Base-by-base conservation (phyloP, 53 echinoderm and acorn worm species). In the Echinometra lucunter region DNA sequence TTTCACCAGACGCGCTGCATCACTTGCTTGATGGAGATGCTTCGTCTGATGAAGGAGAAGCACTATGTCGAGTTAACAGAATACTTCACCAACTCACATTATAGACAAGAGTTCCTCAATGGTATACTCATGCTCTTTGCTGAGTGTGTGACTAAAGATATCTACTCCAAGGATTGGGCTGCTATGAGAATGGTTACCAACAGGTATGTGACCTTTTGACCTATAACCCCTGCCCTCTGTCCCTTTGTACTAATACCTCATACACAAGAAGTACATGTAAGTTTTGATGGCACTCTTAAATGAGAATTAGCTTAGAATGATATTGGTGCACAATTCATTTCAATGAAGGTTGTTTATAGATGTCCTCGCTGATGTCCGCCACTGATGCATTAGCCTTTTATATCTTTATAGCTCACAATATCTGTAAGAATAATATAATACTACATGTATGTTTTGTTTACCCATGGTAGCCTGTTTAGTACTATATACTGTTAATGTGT, bases 101-200 rank as follows among this genome's bases (percentile, higher is more conserved):
- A 93, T 5, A 95, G 93, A 30, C 67, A 95, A 21, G 96, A 95
- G 32, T 99, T 99, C 93, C 95, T 99, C 49, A 93, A 74, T 87
- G 95, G 95, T 74, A 85, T 98, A 55, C 88, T 99, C 0, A 94
- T 91, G 91, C 97, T 98, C 57, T 99, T 99, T 96, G 94, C 91
- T 27, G 95, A 96, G 45, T 95, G 96, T 70, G 95, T 96, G 6
- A 92, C 94, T 15, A 95, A 92, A 80, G 96, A 96, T 30, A 96
- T 97, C 95, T 99, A 96, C 89, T 66, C 85, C 42, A 88, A 66
- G 66, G 97, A 96, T 47, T 99, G 99, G 99, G 95, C 96, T 57
- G 95, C 96, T 11, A 99, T 99, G 99, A 95, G 96, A 23, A 99
- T 99, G 99, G 95, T 96, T 8, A 56, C 95, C n/a, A 97, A 96